These are phyloP conservation scores for Hipparchia sbordonii DNA, from an alignment of 2,888 invertebrate genomes.

Conservation along the genomic window DNA sequence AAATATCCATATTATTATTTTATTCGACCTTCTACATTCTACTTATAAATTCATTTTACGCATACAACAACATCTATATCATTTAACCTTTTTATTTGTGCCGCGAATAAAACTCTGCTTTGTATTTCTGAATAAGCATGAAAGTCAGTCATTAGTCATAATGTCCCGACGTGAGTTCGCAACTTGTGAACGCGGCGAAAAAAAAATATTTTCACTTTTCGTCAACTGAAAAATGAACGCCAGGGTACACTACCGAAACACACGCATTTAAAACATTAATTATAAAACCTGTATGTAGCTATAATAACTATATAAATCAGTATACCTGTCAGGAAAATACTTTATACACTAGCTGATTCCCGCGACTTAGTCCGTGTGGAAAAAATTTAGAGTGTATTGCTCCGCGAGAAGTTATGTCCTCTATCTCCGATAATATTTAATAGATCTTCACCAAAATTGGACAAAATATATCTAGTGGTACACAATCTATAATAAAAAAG, in stretches of 20 bases:
- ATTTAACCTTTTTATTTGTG: slow-evolving; percentile 1
- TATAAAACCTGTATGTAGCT: neutral
- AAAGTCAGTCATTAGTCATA: slow-evolving; percentile 38
- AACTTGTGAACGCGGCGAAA: slow-evolving; percentile 34
- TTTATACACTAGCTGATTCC: too few relatives aligned
- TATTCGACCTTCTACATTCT: too few relatives aligned
- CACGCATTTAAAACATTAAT: neutral
- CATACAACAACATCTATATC: neutral
- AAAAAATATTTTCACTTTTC: slow-evolving; percentile 36
- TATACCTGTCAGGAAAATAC: too few relatives aligned
- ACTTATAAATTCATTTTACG: slow-evolving; percentile 2
- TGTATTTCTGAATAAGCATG: slow-evolving; percentile 34
- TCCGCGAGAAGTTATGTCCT: too few relatives aligned
- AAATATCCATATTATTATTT: too few relatives aligned
- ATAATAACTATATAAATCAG: too few relatives aligned
- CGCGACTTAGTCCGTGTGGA: too few relatives aligned
- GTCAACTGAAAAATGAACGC: slow-evolving; percentile 28
- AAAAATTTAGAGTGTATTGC: too few relatives aligned
- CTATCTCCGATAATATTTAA: too few relatives aligned
- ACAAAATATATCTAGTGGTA: too few relatives aligned
- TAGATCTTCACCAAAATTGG: too few relatives aligned
- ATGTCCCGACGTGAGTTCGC: slow-evolving; percentile 33
- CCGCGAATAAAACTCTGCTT: slow-evolving; percentile 23
- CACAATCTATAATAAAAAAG: too few relatives aligned
- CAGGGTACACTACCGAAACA: slow-evolving; percentile 1